These are phyloP conservation scores for Meteorus cinctellus DNA, from an alignment of 2,888 invertebrate genomes.

Conservation along the genomic window DNA sequence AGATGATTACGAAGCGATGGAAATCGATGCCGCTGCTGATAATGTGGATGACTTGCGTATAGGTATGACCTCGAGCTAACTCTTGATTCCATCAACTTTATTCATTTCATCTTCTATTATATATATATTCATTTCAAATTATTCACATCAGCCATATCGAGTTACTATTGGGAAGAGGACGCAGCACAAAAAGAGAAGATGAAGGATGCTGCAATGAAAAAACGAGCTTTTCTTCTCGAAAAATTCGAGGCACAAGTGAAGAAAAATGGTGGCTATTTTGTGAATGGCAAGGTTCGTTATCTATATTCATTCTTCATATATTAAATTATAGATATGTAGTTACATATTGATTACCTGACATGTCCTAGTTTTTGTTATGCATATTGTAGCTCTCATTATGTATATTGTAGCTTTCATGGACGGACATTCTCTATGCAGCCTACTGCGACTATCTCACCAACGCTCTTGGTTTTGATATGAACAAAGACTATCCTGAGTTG, in stretches of 20 bases:
- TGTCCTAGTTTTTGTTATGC: background rate
- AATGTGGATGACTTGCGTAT: slow-evolving; percentile 74
- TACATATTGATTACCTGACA: background rate
- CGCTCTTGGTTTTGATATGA: slow-evolving; percentile 62
- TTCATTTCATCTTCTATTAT: background rate
- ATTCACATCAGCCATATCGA: slow-evolving; percentile 56
- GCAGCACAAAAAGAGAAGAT: slow-evolving; percentile 57
- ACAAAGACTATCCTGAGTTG: slow-evolving; percentile 71
- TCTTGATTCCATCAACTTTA: too few relatives aligned
- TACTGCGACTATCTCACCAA: slow-evolving; percentile 67
- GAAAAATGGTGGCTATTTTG: slow-evolving; percentile 66
- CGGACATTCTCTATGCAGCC: slow-evolving; percentile 71
- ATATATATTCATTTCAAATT: background rate
- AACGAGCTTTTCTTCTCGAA: slow-evolving; percentile 55
- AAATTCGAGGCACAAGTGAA: slow-evolving; percentile 64
- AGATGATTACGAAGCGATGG: slow-evolving; percentile 74
- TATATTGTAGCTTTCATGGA: slow-evolving; percentile 73
- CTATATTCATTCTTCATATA: background rate
- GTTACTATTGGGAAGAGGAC: slow-evolving; percentile 63
- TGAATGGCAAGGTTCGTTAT: slow-evolving; percentile 62
- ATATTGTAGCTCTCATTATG: background rate
- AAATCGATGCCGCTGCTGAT: slow-evolving; percentile 74
- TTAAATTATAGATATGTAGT: background rate
- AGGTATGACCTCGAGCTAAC: slow-evolving; percentile 62
- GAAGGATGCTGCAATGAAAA: slow-evolving; percentile 59